Evolutionary conservation across 30 jellyfish, hydroid and myxozoan genomes (phyloP).

Genomic region (Morbakka virulenta): DNA sequence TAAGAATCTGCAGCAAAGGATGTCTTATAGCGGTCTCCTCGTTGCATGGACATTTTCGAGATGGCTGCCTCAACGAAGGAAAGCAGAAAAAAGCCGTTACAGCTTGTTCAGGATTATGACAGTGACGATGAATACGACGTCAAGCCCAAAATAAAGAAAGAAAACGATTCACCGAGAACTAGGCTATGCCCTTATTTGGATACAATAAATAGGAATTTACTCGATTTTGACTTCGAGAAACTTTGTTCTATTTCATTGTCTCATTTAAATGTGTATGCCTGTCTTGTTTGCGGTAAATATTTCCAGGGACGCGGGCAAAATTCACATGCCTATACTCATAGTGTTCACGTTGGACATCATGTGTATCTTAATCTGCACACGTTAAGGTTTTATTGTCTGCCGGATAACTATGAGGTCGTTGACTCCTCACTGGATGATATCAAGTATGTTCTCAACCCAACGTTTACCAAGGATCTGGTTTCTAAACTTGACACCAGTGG

Average conservation of each 20-base stretch:
- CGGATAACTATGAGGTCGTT: conserved; percentile 93
- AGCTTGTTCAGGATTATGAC: conserved; percentile 63
- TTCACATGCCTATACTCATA: conserved; percentile 97
- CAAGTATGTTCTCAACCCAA: conserved; percentile 81
- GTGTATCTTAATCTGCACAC: conserved; percentile 85
- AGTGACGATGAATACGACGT: conserved; percentile 64
- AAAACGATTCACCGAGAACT: conserved; percentile 50
- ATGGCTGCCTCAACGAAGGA: too few relatives aligned
- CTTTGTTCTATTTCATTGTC: conserved; percentile 93
- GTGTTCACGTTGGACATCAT: conserved; percentile 95
- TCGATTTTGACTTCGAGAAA: conserved; percentile 97
- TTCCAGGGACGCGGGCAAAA: conserved; percentile 98
- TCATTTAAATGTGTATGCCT: conserved; percentile 95
- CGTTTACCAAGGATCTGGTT: conserved; percentile 72
- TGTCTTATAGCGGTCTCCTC: too few relatives aligned
- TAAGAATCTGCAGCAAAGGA: too few relatives aligned
- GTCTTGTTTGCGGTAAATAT: conserved; percentile 96
- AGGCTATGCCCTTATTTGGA: conserved; percentile 98
- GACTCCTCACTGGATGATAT: conserved; percentile 97
- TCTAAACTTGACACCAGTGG: conserved; percentile 61
- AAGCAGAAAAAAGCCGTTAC: too few relatives aligned
- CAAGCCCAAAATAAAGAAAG: conserved; percentile 45
- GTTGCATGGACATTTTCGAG: too few relatives aligned
- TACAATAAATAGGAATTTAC: conserved; percentile 89
- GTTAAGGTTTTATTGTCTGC: conserved; percentile 92